Evolutionary conservation across 2,888 invertebrate genomes (phyloP).

Genomic region (Eucera pruinosa): DNA sequence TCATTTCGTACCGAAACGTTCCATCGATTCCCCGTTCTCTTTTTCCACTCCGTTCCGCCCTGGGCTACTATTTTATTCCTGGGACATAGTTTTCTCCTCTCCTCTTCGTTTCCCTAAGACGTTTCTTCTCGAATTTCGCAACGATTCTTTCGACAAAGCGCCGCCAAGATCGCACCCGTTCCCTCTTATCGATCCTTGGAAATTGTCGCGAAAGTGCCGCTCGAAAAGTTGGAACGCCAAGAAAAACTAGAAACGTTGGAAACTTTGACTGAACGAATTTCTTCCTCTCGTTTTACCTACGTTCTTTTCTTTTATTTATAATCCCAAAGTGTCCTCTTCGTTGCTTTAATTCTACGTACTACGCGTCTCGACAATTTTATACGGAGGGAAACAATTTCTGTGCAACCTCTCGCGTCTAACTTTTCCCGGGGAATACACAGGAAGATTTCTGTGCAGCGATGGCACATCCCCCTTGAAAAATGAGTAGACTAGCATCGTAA

Average conservation of each 20-base stretch:
- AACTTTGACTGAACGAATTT: conserved; percentile 7
- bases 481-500: conserved; percentile 7
- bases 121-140: conserved; percentile 8
- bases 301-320: background rate
- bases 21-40: conserved; percentile 50
- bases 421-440: conserved; percentile 14
- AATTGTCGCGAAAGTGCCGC: conserved; percentile 14
- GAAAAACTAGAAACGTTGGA: background rate
- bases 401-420: conserved; percentile 29
- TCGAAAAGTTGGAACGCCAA: background rate
- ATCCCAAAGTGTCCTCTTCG: background rate
- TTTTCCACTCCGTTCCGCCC: conserved; percentile 25
- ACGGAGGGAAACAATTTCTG: conserved; percentile 54
- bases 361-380: background rate
- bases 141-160: conserved; percentile 12
- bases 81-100: background rate
- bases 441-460: conserved; percentile 9
- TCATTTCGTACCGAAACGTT: conserved; percentile 64
- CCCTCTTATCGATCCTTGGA: conserved; percentile 9
- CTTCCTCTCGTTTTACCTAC: too few relatives aligned
- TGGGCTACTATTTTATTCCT: conserved; percentile 53
- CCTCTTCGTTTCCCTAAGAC: conserved; percentile 6
- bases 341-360: background rate
- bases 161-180: conserved; percentile 12
- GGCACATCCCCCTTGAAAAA: conserved; percentile 32